A percentile compares a stretch with the other conserved stretches of the same genome.
Conservation (phyloP, 2,113 vertebrate species). For the Axis porcinus region DNA sequence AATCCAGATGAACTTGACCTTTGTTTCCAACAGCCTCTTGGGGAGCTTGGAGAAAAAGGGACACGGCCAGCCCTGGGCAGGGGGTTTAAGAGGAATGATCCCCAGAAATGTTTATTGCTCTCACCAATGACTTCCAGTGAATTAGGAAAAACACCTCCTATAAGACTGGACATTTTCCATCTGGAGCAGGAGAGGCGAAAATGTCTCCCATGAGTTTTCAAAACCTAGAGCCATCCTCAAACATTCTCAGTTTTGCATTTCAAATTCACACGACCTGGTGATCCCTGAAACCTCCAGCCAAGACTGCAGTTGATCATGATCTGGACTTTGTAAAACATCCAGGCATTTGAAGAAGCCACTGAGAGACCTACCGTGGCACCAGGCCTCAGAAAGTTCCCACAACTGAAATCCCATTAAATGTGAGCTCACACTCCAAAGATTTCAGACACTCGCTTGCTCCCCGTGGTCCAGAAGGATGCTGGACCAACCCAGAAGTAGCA, state of each 20-base stretch:
- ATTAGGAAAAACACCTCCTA: not conserved
- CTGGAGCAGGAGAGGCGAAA: not conserved
- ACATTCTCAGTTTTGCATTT: not conserved
- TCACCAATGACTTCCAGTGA: not conserved
- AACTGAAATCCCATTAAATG: not conserved
- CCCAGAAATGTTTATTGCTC: too few species aligned
- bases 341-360: not conserved
- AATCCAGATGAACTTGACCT: not conserved
- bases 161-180: not conserved
- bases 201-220: not conserved
- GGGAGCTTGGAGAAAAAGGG: fast-evolving
- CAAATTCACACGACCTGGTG: not conserved
- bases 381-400: not conserved
- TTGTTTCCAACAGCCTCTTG: not conserved
- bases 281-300: not conserved
- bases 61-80: not conserved
- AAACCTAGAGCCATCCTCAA: not conserved
- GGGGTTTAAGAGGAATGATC: not conserved
- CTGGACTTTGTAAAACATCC: not conserved
- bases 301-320: too few species aligned
- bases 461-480: too few species aligned
- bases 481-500: not conserved
- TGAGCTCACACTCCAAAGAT: not conserved
- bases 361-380: not conserved
- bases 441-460: not conserved